Evolutionary conservation across 2,888 invertebrate genomes (phyloP), one percentile per base, ranked within the genome.

Genomic region (Scaptomyza reducta): DNA sequence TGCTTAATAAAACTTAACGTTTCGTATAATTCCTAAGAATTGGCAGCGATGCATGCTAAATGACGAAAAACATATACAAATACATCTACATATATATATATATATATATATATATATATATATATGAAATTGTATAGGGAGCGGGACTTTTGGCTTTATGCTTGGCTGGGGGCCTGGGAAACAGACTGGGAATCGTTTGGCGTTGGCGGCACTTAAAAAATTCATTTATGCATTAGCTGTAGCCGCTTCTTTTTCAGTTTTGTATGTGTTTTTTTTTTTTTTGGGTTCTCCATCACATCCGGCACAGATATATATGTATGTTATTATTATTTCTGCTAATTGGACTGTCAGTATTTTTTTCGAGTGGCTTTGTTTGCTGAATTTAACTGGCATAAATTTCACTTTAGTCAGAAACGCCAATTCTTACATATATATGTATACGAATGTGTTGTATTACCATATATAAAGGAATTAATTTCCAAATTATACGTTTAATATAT

Each of bases 1-100:
- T 79, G 89, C 84, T 88, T 88, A 88, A 89, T 89, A 88, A 90
- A 89, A 89, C 68, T 87, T 77, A 89, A 90, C 81, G 89, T 88
- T 73, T 89, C 90, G 84, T 83, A 89, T 82, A 90, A 90, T 90
- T 89, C 76, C 81, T 57, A 68, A 65, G 89, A 89, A 89, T 70
- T 87, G 69, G 67, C 82, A 87, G 71, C 77, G 74, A 64, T 79
- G 87, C 88, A 73, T 81, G 66, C 71, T 66, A 76, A 73, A 79
- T 81, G 76, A 22, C 33, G 33, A 10, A 33, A 29, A 61, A 0
- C 22, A 22, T 22, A 22, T 2, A 22, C 22, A 22, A 22, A 1
- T 22, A 22, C 22, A 22, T 3, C 22, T 22, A 1, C 22, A 22
- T 22, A 22, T 22, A 22, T 51, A 27, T 62, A 49, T n/a, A 25